A percentile compares a stretch with the other conserved stretches of the same genome.
Conservation (phyloP, 2,113 vertebrate genomes). For the Serinus canaria region DNA sequence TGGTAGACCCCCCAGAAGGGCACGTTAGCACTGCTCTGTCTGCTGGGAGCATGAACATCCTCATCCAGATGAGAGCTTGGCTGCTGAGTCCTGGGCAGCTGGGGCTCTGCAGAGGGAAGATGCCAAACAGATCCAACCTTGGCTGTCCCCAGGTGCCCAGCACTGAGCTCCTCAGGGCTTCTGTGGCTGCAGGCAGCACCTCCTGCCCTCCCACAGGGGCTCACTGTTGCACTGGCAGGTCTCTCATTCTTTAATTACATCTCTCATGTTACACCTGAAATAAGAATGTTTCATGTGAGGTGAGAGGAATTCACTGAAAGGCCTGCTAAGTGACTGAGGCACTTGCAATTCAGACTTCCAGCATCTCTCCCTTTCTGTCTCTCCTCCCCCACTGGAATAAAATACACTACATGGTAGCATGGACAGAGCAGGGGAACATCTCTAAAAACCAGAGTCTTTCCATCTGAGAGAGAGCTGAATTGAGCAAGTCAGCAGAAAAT, state of each 20-base stretch:
- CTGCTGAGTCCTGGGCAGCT: neutral
- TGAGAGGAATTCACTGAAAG: neutral
- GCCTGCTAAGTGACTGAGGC: neutral
- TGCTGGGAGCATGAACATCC: neutral
- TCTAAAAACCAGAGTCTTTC: neutral
- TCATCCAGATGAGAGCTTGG: neutral
- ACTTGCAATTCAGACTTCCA: neutral
- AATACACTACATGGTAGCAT: neutral
- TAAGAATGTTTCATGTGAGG: neutral
- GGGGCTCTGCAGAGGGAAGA: neutral
- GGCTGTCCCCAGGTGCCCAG: neutral
- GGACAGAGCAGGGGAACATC: neutral
- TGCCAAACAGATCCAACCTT: fast-evolving
- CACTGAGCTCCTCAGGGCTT: neutral
- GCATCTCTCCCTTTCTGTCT: neutral
- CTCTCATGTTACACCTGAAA: neutral
- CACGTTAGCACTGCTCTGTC: neutral
- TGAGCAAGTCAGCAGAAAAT: neutral
- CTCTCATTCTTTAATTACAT: neutral
- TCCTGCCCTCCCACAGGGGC: neutral
- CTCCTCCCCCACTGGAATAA: neutral
- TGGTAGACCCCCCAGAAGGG: neutral
- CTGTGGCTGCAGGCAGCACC: neutral
- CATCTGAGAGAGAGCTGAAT: neutral
- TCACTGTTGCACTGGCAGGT: fast-evolving